phyloP scores from a whole-genome alignment of 2,797 vertebrate species.

The Pantherophis alleghaniensis region DNA sequence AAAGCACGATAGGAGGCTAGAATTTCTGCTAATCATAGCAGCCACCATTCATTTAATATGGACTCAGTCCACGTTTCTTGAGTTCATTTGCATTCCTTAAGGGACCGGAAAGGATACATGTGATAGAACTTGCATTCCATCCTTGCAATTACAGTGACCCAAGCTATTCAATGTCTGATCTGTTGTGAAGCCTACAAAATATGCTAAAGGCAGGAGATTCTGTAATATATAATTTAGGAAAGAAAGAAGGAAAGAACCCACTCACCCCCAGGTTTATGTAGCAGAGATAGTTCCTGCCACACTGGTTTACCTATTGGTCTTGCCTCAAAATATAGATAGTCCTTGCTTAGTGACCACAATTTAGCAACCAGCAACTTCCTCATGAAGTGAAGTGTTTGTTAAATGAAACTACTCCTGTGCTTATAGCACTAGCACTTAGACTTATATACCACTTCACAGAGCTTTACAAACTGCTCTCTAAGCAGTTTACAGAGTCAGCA shows the following conservation, averaged over 20 bases:
- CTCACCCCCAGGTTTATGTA: background rate
- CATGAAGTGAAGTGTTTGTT: background rate
- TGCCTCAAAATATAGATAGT: background rate
- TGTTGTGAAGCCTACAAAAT: background rate
- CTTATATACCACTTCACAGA: too few relatives aligned
- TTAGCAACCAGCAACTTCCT: background rate
- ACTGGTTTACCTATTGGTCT: background rate
- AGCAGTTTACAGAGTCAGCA: too few relatives aligned
- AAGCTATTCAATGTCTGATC: conserved; percentile 8
- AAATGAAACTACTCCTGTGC: background rate
- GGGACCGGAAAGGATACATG: background rate
- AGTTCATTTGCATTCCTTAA: conserved; percentile 6
- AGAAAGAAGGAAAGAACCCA: background rate
- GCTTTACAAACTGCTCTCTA: too few relatives aligned
- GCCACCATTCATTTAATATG: conserved; percentile 25
- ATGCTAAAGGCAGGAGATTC: background rate
- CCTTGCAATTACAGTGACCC: background rate
- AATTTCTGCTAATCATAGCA: conserved; percentile 25
- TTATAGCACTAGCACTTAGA: background rate
- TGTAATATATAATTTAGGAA: background rate
- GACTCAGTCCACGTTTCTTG: conserved; percentile 21
- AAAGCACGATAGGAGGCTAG: conserved; percentile 13
- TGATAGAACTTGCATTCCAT: background rate
- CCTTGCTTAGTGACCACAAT: background rate
- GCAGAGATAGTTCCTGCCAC: background rate